Evolutionary conservation across 2,888 invertebrate species (phyloP).

Genomic region (Hemithea aestivaria): DNA sequence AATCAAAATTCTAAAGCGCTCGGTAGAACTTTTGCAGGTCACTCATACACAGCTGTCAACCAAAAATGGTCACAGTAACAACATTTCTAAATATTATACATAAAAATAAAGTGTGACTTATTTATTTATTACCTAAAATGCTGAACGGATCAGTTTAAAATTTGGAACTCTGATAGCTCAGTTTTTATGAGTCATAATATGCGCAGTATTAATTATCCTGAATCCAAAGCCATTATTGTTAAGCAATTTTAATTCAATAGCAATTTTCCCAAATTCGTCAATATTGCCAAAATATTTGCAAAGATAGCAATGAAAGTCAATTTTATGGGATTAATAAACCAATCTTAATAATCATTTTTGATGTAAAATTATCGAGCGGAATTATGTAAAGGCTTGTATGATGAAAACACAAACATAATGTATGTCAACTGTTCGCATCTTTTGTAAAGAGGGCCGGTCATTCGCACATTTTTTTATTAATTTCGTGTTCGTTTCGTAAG

Average conservation of each 20-base stretch:
- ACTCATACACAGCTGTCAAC: no score
- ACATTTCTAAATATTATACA: no score
- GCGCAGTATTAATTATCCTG: background rate
- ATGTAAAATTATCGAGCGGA: slow-evolving; percentile 27
- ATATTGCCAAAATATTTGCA: slow-evolving; percentile 4
- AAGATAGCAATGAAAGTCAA: slow-evolving; percentile 8
- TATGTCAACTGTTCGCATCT: slow-evolving; percentile 45
- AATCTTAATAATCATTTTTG: slow-evolving; percentile 25
- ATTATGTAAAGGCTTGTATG: slow-evolving; percentile 34
- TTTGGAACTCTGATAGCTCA: no score
- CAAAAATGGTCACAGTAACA: no score
- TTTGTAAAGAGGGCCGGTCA: slow-evolving; percentile 41
- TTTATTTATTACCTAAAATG: no score
- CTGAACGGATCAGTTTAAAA: no score
- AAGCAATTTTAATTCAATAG: slow-evolving; percentile 2
- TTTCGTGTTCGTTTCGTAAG: slow-evolving; percentile 39
- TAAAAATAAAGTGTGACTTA: no score
- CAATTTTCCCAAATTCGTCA: slow-evolving; percentile 1
- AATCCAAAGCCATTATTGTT: background rate
- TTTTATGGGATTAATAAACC: slow-evolving; percentile 6
- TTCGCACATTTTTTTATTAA: slow-evolving; percentile 49
- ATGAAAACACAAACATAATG: slow-evolving; percentile 39
- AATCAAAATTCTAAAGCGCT: no score
- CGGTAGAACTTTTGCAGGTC: no score
- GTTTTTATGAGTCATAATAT: no score